Evolutionary conservation across 1,140 invertebrate species (phyloP).

Genomic region (Platyscapa corneri): DNA sequence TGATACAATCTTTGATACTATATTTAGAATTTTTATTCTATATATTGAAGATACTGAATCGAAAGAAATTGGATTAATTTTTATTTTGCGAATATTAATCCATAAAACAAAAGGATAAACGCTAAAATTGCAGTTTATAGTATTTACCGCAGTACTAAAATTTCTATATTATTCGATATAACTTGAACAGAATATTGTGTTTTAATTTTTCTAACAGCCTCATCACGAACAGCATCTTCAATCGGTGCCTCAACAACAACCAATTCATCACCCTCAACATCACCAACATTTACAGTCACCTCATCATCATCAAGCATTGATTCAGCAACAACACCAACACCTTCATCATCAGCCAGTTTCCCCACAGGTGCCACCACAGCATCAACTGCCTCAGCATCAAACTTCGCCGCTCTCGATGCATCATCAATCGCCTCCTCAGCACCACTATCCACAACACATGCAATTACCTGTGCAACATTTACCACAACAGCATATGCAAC

Average conservation of each 20-base stretch:
- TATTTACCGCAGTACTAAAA: background rate
- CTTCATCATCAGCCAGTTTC: conserved; percentile 45
- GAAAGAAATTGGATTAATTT: too few species aligned
- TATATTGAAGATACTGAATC: too few species aligned
- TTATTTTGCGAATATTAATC: too few species aligned
- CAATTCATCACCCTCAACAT: conserved; percentile 57
- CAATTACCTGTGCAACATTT: conserved; percentile 43
- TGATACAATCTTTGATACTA: too few species aligned
- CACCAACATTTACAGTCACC: conserved; percentile 54
- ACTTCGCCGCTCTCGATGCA: conserved; percentile 46
- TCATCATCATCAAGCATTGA: conserved; percentile 48
- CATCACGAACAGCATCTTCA: conserved; percentile 61
- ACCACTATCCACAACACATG: conserved; percentile 49
- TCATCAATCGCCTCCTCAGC: conserved; percentile 50
- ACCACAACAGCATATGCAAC: conserved; percentile 46
- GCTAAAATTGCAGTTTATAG: background rate
- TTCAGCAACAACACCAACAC: conserved; percentile 58
- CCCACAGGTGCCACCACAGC: conserved; percentile 48
- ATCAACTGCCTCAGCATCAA: conserved; percentile 60
- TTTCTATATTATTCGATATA: too few species aligned
- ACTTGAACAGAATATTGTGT: background rate
- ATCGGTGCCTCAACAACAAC: conserved; percentile 47
- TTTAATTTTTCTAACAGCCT: conserved; percentile 52
- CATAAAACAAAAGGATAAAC: background rate
- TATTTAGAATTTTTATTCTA: too few species aligned